Evolutionary conservation across 2,113 vertebrate species (phyloP).

Genomic region (Chelonoidis abingdonii): DNA sequence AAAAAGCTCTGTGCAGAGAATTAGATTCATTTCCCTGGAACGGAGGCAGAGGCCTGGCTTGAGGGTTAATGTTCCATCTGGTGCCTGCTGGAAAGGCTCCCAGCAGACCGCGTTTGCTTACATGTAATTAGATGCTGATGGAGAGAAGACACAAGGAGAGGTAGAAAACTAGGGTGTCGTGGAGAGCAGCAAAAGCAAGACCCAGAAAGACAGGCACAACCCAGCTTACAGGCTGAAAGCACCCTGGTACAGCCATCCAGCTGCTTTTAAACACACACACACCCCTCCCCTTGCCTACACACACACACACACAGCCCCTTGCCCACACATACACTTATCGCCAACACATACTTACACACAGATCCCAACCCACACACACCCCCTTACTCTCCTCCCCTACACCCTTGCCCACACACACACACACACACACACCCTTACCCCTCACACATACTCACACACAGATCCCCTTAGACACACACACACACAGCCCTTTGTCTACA

Average conservation of each 20-base stretch:
- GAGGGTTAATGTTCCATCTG: constrained; percentile 17
- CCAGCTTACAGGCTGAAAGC: not conserved
- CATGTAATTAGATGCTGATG: not conserved
- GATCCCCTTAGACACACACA: no score
- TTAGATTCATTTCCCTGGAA: not conserved
- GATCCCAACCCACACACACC: no score
- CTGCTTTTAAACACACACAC: not conserved
- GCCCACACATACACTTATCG: no score
- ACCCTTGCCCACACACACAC: not conserved
- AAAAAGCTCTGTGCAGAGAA: not conserved
- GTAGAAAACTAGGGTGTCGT: not conserved
- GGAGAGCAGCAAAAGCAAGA: not conserved
- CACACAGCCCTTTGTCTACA: not conserved
- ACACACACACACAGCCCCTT: not conserved
- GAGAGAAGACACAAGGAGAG: not conserved
- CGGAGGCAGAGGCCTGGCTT: not conserved
- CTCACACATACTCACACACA: no score
- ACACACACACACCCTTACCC: no score
- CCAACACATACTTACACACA: not conserved
- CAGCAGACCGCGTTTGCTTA: not conserved
- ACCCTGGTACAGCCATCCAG: not conserved
- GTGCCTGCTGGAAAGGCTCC: not conserved
- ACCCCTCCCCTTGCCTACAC: no score
- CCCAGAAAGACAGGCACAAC: no score
- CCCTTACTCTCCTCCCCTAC: not conserved